Base-by-base conservation (phyloP, 2,888 invertebrate genomes). In the Drosophila maculinotata region DNA sequence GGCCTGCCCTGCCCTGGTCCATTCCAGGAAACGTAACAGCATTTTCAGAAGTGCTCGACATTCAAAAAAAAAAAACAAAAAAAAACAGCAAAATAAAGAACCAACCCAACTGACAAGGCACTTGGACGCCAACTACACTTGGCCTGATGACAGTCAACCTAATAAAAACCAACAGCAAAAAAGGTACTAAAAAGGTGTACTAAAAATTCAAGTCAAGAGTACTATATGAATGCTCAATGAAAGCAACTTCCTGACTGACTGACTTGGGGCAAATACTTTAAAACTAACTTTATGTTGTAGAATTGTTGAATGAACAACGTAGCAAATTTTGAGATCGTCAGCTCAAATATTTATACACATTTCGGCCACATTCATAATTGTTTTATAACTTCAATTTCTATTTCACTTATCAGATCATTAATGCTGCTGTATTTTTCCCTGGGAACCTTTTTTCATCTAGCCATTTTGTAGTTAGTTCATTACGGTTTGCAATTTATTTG, bases 11-110 rank as follows among this genome's bases (percentile, higher is more conserved):
- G 66, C 35, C 28, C 57, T 48, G 42, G 44, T 66, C 56, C 62
- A 71, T 83, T 83, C 83, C 78, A 72, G 78, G 83, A 83, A 83
- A 76, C 70, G 66, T 51, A 69, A 52, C 71, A 52, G 72, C 69
- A 74, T 85, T 78, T 83, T 69, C 73, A 77, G 69, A 83, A 81
- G 65, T 72, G 73, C 82, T 66, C 65, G 47, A 59, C 69, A 79
- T 63, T 63, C 57, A 52, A 66, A 57, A 66, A 70, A 52, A 73
- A 56, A 57, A 45, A 54, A 56, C 45, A 33, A 42, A 33, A 54
- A 36, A 41, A 52, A 49, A 41, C 26, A 51, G 7, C 15, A 51
- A 31, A 42, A 60, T 42, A 52, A 63, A 52, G 42, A 65, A 62
- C 51, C n/a, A 47, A 26, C 14, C 8, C 12, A 36, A 36, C 41